Evolutionary conservation across 2,113 vertebrate genomes (phyloP).

Genomic region (Platysteira castanea): DNA sequence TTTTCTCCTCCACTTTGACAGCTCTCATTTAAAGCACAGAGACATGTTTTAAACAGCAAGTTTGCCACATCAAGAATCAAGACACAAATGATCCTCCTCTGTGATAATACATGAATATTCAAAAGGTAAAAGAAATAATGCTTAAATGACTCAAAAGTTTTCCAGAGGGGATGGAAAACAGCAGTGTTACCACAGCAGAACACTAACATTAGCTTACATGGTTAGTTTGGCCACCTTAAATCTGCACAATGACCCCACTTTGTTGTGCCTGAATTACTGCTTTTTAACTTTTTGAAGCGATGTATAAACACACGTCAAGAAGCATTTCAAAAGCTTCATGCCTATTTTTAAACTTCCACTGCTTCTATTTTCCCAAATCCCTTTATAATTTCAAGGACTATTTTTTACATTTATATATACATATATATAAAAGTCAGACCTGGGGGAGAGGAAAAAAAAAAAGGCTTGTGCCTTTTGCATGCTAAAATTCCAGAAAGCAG

Average conservation of each 20-base stretch:
- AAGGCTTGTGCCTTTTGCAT: not conserved
- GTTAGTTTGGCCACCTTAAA: not conserved
- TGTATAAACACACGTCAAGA: not conserved
- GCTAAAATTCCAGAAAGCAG: not conserved
- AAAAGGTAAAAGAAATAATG: not conserved
- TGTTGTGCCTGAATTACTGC: not conserved
- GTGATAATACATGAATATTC: not conserved
- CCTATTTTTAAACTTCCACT: not conserved
- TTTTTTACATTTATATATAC: not conserved
- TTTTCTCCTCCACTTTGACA: not conserved
- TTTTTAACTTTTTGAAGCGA: not conserved
- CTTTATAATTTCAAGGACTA: not conserved
- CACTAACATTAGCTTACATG: accelerated
- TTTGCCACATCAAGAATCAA: not conserved
- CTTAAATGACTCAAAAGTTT: not conserved
- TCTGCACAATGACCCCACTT: not conserved
- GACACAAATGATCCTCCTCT: not conserved
- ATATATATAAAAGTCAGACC: not conserved
- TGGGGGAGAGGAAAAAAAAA: not conserved
- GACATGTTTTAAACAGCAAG: not conserved
- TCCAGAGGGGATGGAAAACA: not conserved
- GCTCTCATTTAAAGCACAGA: not conserved
- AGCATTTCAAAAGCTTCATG: not conserved
- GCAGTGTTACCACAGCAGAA: not conserved
- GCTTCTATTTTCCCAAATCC: not conserved